A percentile compares a stretch with the other conserved stretches of the same genome.
These are phyloP conservation scores for Sebastiscus albofasciatus DNA, from an alignment of 2,797 vertebrate genomes.

Conservation along the genomic window DNA sequence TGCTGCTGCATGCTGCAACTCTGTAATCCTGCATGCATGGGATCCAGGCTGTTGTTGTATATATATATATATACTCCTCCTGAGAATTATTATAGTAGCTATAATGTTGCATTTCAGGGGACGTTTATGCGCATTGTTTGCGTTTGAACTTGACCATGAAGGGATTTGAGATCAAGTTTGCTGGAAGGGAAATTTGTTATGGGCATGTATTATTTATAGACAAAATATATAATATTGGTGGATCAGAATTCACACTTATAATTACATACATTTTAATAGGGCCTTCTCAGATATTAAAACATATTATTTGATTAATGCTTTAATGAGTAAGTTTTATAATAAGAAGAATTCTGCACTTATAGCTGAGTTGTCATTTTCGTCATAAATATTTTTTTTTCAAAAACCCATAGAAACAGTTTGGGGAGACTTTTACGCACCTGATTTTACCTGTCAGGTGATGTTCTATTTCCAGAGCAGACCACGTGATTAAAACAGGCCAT, in stretches of 20 bases:
- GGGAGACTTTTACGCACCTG: neutral
- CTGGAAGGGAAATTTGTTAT: neutral
- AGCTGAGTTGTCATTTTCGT: neutral
- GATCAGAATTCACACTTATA: no score
- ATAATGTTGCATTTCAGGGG: slow-evolving; percentile 51
- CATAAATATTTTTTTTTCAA: neutral
- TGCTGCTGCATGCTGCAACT: slow-evolving; percentile 32
- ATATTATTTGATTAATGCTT: neutral
- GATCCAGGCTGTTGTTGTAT: no score
- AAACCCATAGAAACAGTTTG: neutral
- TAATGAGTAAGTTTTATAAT: neutral
- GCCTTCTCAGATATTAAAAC: neutral
- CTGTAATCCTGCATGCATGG: slow-evolving; percentile 39
- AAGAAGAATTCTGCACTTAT: neutral
- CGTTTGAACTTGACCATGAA: slow-evolving; percentile 75
- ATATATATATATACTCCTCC: neutral
- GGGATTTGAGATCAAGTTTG: neutral
- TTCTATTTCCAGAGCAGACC: slow-evolving; percentile 1
- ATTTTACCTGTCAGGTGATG: slow-evolving; percentile 2
- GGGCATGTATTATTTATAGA: neutral
- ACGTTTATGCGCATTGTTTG: slow-evolving; percentile 60
- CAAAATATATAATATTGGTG: neutral
- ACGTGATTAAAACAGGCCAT: slow-evolving; percentile 13
- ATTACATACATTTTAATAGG: neutral
- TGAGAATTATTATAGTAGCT: slow-evolving; percentile 26